Evolutionary conservation across 2,113 vertebrate genomes (phyloP).

Genomic region (Noctilio leporinus): DNA sequence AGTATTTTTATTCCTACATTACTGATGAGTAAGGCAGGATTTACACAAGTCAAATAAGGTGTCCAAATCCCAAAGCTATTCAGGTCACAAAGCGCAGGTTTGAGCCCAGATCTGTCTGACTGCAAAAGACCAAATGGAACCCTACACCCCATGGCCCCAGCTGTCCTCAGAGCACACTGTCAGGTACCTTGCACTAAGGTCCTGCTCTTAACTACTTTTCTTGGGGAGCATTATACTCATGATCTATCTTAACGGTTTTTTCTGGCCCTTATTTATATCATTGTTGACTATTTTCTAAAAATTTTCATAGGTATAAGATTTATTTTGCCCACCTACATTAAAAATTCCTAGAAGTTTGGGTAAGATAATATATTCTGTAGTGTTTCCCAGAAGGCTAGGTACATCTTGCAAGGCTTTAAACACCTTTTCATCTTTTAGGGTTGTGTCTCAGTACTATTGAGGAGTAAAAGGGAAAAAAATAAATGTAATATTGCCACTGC

Average conservation of each 20-base stretch:
- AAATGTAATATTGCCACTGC: not conserved
- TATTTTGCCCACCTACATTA: constrained; percentile 1
- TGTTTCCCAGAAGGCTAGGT: not conserved
- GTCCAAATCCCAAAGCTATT: not conserved
- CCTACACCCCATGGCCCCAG: too few relatives aligned
- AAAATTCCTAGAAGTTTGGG: constrained; percentile 11
- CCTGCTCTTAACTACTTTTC: not conserved
- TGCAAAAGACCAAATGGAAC: not conserved
- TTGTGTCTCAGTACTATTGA: not conserved
- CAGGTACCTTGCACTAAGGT: fast-evolving
- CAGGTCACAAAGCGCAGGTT: not conserved
- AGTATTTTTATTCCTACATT: not conserved
- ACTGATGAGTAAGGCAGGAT: not conserved
- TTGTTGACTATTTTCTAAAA: constrained; percentile 44
- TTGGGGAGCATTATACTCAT: not conserved
- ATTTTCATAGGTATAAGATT: constrained; percentile 6
- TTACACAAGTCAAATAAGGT: not conserved
- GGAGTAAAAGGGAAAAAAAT: not conserved
- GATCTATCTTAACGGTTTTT: not conserved
- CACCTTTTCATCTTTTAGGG: not conserved
- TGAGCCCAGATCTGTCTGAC: not conserved
- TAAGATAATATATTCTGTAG: not conserved
- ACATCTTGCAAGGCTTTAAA: not conserved
- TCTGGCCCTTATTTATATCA: not conserved
- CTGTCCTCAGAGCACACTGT: not conserved